phyloP scores from a whole-genome alignment of 2,113 vertebrate genomes.

The Garra rufa region DNA sequence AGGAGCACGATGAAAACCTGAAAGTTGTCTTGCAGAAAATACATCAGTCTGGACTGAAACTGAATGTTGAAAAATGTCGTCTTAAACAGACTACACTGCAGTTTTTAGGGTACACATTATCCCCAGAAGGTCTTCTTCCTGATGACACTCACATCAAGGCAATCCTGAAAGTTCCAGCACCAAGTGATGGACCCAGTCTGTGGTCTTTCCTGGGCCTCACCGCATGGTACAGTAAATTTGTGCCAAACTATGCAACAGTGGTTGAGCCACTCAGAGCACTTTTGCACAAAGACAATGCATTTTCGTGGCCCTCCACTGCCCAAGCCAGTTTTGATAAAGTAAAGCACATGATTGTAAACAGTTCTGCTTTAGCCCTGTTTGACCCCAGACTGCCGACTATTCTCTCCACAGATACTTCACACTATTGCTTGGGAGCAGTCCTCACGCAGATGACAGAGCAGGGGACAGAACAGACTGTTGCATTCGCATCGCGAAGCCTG shows the following conservation, averaged over 20 bases:
- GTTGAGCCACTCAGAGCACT: background rate
- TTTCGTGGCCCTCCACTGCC: background rate
- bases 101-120: background rate
- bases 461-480: background rate
- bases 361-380: background rate
- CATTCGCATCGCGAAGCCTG: background rate
- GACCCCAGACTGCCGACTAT: background rate
- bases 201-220: background rate
- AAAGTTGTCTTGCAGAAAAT: background rate
- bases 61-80: background rate
- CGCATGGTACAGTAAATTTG: background rate
- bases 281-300: background rate
- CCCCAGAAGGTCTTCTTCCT: background rate
- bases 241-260: background rate
- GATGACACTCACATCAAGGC: background rate
- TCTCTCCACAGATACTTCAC: slow-evolving; percentile 2
- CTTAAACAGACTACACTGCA: too few relatives aligned
- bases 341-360: background rate
- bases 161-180: background rate
- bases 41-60: background rate
- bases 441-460: background rate
- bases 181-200: background rate
- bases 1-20: background rate
- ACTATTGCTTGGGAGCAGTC: background rate
- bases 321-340: background rate